A percentile compares a stretch with the other conserved stretches of the same genome.
phyloP scores from a whole-genome alignment of 64 coral and sea anemone species.

The Acropora tenuis region DNA sequence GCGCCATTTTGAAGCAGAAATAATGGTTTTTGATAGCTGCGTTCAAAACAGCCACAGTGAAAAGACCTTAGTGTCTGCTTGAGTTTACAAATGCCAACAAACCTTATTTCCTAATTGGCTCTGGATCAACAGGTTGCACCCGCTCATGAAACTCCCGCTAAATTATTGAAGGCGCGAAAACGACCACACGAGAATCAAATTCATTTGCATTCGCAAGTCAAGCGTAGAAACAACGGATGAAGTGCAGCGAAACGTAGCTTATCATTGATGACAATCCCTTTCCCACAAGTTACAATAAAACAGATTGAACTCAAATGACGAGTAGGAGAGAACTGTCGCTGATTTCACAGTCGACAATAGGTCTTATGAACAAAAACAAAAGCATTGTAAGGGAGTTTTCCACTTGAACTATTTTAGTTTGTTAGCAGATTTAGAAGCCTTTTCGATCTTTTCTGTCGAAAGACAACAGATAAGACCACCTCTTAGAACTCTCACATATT shows the following conservation, averaged over 20 bases:
- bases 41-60: slow-evolving; percentile 5
- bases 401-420: too few relatives aligned
- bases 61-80: background rate
- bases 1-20: background rate
- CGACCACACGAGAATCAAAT: background rate
- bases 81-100: slow-evolving; percentile 42
- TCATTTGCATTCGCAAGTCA: slow-evolving; percentile 40
- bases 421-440: too few relatives aligned
- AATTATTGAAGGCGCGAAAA: slow-evolving; percentile 39
- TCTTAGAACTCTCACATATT: too few relatives aligned
- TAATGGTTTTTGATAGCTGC: background rate
- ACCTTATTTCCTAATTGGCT: slow-evolving; percentile 37
- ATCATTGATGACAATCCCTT: background rate
- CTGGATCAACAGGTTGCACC: slow-evolving; percentile 46
- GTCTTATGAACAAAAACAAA: too few relatives aligned
- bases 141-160: background rate
- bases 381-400: background rate
- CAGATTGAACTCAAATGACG: background rate
- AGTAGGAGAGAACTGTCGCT: background rate
- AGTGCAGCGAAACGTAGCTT: background rate
- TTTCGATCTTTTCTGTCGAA: too few relatives aligned
- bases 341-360: background rate
- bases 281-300: background rate
- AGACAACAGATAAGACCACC: too few relatives aligned
- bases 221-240: slow-evolving; percentile 29